These are phyloP conservation scores for Desmodus rotundus DNA, from an alignment of 2,113 vertebrate genomes.

Conservation along the genomic window DNA sequence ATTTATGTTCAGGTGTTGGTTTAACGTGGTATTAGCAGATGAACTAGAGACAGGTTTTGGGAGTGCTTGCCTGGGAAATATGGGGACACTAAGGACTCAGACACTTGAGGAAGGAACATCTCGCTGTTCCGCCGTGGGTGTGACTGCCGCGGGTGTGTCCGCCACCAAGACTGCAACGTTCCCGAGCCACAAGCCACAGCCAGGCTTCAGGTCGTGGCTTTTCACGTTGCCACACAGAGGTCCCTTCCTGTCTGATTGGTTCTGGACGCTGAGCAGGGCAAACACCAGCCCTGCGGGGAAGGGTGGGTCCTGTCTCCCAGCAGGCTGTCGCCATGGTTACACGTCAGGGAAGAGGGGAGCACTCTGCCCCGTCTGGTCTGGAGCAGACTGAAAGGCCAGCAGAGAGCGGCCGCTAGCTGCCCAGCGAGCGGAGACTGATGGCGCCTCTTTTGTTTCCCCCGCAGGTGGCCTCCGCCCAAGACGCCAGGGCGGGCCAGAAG, in stretches of 20 bases:
- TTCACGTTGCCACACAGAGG: slow-evolving; percentile 31
- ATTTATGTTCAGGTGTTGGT: background rate
- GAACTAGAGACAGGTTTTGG: background rate
- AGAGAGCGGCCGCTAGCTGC: slow-evolving; percentile 6
- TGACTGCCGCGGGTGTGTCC: too few relatives aligned
- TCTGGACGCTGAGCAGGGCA: slow-evolving; percentile 46
- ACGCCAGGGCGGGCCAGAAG: slow-evolving; percentile 87
- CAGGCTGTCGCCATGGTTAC: slow-evolving; percentile 49
- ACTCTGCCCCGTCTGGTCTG: background rate
- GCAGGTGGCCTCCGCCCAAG: slow-evolving; percentile 93
- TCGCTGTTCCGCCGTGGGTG: background rate
- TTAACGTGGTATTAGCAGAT: background rate
- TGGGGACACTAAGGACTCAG: background rate
- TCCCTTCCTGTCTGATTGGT: slow-evolving; percentile 50
- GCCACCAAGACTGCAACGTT: slow-evolving; percentile 4
- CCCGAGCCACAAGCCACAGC: background rate
- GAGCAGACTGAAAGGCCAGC: too few relatives aligned
- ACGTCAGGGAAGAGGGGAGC: background rate
- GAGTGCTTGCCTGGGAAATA: background rate
- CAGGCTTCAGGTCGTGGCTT: slow-evolving; percentile 11
- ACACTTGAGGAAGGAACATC: background rate
- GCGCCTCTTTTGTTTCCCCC: slow-evolving; percentile 48
- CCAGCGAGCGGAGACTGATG: slow-evolving; percentile 7
- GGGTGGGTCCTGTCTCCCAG: background rate
- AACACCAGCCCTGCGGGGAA: slow-evolving; percentile 39